Evolutionary conservation across 2,888 invertebrate species (phyloP).

Genomic region (Mesopsocus fuscifrons): DNA sequence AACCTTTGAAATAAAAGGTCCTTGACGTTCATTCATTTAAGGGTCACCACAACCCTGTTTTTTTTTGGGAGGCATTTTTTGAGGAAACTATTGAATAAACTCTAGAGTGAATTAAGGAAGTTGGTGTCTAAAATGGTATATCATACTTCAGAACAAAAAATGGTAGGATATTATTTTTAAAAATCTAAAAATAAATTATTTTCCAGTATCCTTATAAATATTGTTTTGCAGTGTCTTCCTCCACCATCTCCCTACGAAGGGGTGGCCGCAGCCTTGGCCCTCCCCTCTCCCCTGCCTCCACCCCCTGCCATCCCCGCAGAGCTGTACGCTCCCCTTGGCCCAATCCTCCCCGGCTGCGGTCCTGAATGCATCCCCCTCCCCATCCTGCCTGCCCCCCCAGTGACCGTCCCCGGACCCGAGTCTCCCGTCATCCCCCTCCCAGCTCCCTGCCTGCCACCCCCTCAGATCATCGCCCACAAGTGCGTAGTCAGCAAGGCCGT

Average conservation of each 20-base stretch:
- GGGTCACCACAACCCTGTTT: too few species aligned
- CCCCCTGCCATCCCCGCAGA: not conserved
- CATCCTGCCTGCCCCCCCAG: not conserved
- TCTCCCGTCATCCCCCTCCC: constrained; percentile 4
- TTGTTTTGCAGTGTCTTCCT: not conserved
- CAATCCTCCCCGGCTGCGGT: not conserved
- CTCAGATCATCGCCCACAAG: constrained; percentile 5
- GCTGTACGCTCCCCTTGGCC: not conserved
- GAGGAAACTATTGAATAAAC: too few species aligned
- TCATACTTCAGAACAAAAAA: too few species aligned
- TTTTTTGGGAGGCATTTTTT: too few species aligned
- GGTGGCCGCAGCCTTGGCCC: not conserved
- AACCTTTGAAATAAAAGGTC: too few species aligned
- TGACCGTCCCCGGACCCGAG: constrained; percentile 1
- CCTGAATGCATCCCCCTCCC: not conserved
- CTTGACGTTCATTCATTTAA: too few species aligned
- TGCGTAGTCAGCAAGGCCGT: constrained; percentile 5
- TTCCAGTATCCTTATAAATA: too few species aligned
- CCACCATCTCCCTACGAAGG: not conserved
- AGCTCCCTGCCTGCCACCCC: not conserved
- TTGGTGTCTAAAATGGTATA: too few species aligned
- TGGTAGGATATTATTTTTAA: too few species aligned
- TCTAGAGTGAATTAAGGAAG: too few species aligned
- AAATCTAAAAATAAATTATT: too few species aligned
- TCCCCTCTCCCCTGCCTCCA: not conserved